Conservation (phyloP, 2,797 vertebrate genomes). For the Mus minutoides region DNA sequence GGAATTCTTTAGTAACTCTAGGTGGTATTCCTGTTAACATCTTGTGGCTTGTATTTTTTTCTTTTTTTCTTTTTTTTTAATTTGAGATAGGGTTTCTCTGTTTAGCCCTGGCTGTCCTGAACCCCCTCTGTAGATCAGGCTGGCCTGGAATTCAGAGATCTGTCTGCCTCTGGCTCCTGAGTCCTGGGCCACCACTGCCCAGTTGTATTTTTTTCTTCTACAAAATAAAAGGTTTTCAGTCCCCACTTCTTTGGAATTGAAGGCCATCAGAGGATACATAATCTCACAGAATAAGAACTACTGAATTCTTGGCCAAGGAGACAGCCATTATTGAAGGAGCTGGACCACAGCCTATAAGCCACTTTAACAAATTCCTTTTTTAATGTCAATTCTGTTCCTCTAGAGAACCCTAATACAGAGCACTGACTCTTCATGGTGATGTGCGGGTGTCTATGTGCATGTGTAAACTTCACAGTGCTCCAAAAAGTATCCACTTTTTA, state of each 20-base stretch:
- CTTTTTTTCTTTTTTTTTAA: no score
- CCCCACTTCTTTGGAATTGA: not conserved
- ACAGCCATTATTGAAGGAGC: not conserved
- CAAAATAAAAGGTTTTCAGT: not conserved
- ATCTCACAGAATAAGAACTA: not conserved
- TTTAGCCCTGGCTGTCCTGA: not conserved
- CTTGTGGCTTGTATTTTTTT: not conserved
- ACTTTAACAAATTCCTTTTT: not conserved
- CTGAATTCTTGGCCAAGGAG: not conserved
- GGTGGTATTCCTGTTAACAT: not conserved
- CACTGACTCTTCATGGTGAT: not conserved
- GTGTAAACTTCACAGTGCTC: not conserved
- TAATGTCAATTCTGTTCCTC: not conserved
- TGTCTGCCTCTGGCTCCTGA: not conserved
- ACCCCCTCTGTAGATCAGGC: not conserved
- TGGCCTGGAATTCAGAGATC: not conserved
- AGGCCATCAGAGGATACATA: not conserved
- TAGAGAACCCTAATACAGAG: not conserved
- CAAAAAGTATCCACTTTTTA: not conserved
- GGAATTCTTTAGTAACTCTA: conserved; percentile 1
- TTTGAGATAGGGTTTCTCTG: not conserved
- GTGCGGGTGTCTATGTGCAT: not conserved
- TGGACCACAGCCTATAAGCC: not conserved
- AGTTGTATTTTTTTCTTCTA: not conserved
- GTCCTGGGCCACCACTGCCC: not conserved